Conservation (phyloP, 2,113 vertebrate species). For the Piaya cayana region DNA sequence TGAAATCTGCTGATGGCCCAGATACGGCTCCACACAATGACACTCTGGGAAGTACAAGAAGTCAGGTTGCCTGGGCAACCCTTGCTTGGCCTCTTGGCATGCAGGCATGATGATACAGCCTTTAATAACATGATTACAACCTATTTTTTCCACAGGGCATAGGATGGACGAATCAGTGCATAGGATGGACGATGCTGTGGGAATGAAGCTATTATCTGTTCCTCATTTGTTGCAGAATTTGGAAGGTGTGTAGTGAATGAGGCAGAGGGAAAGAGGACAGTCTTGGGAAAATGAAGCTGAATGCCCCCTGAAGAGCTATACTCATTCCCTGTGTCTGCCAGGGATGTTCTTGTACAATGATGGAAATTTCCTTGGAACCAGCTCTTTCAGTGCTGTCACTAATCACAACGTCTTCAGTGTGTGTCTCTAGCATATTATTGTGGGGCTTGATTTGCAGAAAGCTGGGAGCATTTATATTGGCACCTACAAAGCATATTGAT, state of each 20-base stretch:
- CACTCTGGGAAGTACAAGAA: slow-evolving; percentile 11
- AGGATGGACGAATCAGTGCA: slow-evolving; percentile 67
- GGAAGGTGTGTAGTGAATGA: slow-evolving; percentile 70
- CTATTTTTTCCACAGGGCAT: slow-evolving; percentile 69
- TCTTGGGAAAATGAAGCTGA: background rate
- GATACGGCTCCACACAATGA: background rate
- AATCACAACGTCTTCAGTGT: background rate
- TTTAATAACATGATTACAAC: slow-evolving; percentile 49
- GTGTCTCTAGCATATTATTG: background rate
- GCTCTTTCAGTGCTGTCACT: background rate
- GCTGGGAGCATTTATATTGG: background rate
- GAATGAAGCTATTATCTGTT: slow-evolving; percentile 68
- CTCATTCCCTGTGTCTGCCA: background rate
- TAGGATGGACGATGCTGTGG: slow-evolving; percentile 67
- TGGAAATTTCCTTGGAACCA: background rate
- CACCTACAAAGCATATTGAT: background rate
- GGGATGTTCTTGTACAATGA: background rate
- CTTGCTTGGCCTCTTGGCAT: slow-evolving; percentile 45
- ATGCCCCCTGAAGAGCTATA: background rate
- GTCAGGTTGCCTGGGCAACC: slow-evolving; percentile 58
- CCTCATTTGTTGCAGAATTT: slow-evolving; percentile 74
- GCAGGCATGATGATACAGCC: slow-evolving; percentile 28
- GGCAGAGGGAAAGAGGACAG: slow-evolving; percentile 23
- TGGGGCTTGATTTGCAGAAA: background rate
- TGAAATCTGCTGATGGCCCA: background rate